Evolutionary conservation across 1,140 invertebrate genomes (phyloP), one percentile per base, ranked within the genome.

Genomic region (Homalodisca vitripennis): DNA sequence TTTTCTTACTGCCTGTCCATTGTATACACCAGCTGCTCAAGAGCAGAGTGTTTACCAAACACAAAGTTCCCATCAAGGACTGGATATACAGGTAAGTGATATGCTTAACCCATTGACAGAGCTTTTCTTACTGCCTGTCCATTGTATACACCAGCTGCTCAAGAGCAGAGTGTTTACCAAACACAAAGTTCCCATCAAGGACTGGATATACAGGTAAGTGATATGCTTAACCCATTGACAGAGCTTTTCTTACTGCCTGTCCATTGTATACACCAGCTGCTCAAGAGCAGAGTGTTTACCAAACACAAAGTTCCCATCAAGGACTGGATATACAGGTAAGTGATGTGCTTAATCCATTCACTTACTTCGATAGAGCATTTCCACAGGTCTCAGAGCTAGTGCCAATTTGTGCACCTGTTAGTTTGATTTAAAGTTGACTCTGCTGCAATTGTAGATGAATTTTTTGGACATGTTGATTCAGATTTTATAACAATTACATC

Each of bases 21-120:
- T 98, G 97, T 78, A 97, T 99, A 70, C 95, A 98, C 79, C 97
- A 98, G 76, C 80, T 98, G 17, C 81, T 99, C 0, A 97, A 98
- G 79, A 97, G 93, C 29, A 81, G 96, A 75, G 94, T 95, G 2
- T 99, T 98, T 77, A 93, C 94, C 0, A 98, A 98, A 80, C 92
- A 99, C 77, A 94, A 94, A 79, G 75, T 75, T 30, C 73, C 75
- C 29, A 75, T 77, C 51, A 77, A 77, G 69, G 73, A 74, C 41
- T 77, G 75, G 75, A 77, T 77, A 63, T 77, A 75, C 60, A 73
- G 73, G 74, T 75, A 69, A 60, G 26, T n/a, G n/a, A n/a, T n/a
- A n/a, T n/a, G n/a, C n/a, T n/a, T n/a, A n/a, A n/a, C n/a, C n/a
- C n/a, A n/a, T n/a, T n/a, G n/a, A n/a, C n/a, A n/a, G n/a, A n/a